Percentiles rank a stretch among this genome's conserved stretches.
Evolutionary conservation across 2,797 vertebrate genomes (phyloP).

Genomic region (Xyrichtys novacula): DNA sequence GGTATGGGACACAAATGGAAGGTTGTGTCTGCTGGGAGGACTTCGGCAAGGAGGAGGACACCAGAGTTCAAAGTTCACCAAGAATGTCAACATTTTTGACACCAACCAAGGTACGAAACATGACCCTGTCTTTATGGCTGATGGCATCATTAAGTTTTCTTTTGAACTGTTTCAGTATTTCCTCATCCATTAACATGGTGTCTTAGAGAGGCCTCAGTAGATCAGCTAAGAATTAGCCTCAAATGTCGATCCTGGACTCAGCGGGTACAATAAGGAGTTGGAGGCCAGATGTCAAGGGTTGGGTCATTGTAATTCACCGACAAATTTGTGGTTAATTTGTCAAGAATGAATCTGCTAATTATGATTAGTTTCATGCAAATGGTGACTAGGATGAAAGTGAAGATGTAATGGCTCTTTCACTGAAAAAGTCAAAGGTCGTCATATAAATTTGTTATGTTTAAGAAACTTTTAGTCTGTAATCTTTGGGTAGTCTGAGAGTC

Average conservation of each 20-base stretch:
- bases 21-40: constrained; percentile 93
- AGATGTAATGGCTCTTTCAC: neutral
- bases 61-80: constrained; percentile 96
- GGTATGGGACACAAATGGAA: constrained; percentile 86
- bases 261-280: neutral
- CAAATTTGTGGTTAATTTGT: neutral
- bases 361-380: neutral
- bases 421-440: neutral
- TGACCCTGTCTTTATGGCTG: too few species aligned
- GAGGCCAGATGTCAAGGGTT: neutral
- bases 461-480: too few species aligned
- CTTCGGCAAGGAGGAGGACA: constrained; percentile 93
- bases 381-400: neutral
- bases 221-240: neutral
- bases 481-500: too few species aligned
- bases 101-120: constrained; percentile 88
- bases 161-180: too few species aligned
- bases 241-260: neutral
- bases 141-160: too few species aligned
- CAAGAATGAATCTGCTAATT: neutral
- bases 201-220: neutral
- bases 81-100: constrained; percentile 94
- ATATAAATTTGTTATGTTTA: too few species aligned
- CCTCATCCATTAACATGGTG: too few species aligned
- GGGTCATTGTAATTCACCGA: neutral